A percentile compares a stretch with the other conserved stretches of the same genome.
Conservation (phyloP, 2,888 invertebrate genomes). For the Steromphala cineraria region DNA sequence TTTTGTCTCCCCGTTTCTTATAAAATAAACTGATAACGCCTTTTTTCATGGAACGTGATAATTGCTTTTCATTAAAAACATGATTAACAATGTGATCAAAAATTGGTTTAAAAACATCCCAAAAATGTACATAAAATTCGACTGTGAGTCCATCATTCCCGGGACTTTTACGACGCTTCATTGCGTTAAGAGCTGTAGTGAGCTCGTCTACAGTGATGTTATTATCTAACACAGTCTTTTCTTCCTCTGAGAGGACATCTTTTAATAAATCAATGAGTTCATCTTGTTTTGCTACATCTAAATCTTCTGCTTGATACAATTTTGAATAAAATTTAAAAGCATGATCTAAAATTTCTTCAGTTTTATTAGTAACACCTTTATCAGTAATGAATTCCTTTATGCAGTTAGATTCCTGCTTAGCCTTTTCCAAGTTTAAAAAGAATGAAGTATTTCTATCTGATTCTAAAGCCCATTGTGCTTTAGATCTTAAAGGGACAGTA, state of each 20-base stretch:
- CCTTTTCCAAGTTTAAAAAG: background rate
- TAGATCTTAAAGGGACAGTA: too few species aligned
- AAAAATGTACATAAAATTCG: background rate
- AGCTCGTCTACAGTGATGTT: background rate
- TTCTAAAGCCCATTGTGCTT: background rate
- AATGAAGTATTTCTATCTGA: background rate
- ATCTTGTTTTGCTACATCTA: background rate
- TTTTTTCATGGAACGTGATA: background rate
- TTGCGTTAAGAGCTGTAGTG: background rate
- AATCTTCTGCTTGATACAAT: background rate
- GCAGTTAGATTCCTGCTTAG: background rate
- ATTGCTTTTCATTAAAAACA: background rate
- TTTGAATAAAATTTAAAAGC: background rate
- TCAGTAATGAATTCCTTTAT: background rate
- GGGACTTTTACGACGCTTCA: background rate
- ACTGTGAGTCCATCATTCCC: slow-evolving; percentile 15
- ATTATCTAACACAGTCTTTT: background rate
- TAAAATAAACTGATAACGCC: background rate
- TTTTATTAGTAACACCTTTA: background rate
- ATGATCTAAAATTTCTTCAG: background rate
- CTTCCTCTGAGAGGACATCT: background rate
- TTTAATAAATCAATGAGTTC: background rate
- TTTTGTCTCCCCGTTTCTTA: background rate
- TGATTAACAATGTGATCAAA: background rate
- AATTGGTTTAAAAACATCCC: background rate